These are phyloP conservation scores for Echinometra lucunter DNA, from an alignment of 53 echinoderm and acorn worm species.

Conservation along the genomic window DNA sequence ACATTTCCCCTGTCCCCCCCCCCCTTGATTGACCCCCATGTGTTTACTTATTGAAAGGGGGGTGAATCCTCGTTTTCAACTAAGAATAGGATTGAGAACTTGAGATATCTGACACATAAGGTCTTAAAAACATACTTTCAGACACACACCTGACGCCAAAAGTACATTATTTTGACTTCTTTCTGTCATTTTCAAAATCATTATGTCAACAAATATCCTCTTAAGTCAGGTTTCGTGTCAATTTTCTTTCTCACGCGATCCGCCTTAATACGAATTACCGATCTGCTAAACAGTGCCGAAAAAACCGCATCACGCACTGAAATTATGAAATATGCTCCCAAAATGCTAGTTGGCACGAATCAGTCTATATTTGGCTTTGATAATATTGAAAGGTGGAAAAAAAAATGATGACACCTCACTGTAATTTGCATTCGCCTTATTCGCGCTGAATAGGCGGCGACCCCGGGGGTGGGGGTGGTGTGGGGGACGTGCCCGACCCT, in stretches of 20 bases:
- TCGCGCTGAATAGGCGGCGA: background rate
- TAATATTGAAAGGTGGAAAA: background rate
- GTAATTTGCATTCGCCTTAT: background rate
- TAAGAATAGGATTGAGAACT: background rate
- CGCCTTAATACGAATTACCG: constrained; percentile 5
- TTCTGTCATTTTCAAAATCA: background rate
- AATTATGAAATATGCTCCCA: background rate
- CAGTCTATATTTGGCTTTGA: background rate
- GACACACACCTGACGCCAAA: background rate
- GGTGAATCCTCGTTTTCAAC: background rate
- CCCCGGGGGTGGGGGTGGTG: too few relatives aligned
- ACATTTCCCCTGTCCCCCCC: too few relatives aligned
- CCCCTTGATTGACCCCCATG: too few relatives aligned
- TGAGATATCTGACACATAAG: background rate
- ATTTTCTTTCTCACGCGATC: constrained; percentile 26
- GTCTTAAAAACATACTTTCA: background rate
- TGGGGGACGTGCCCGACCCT: too few relatives aligned
- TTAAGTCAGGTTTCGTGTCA: background rate
- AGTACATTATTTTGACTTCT: background rate
- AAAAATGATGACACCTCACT: background rate
- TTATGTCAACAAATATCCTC: background rate
- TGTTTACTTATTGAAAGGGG: background rate
- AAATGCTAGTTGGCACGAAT: background rate
- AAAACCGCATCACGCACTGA: background rate
- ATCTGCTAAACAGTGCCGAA: background rate